Percentiles rank a stretch among this genome's conserved stretches.
Conservation (phyloP, 2,888 invertebrate species). For the Leptura quadrifasciata region DNA sequence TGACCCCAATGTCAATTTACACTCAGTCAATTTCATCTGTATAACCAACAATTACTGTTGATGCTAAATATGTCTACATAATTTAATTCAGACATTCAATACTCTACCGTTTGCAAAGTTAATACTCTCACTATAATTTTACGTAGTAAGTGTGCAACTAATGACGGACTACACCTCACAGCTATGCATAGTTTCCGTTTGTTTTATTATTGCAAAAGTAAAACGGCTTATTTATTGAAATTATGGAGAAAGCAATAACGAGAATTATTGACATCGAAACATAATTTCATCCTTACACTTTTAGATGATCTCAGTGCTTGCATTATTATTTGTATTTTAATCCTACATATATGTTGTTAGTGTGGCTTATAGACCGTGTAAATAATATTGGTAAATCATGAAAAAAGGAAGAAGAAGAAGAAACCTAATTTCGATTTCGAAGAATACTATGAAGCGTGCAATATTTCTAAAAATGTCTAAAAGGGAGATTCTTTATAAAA, state of each 20-base stretch:
- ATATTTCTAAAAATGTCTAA: too few species aligned
- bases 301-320: not conserved
- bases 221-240: slow-evolving; percentile 24
- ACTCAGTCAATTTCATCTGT: not conserved
- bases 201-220: slow-evolving; percentile 27
- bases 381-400: not conserved
- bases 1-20: not conserved
- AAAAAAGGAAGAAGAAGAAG: not conserved
- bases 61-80: not conserved
- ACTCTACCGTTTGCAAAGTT: not conserved
- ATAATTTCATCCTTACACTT: slow-evolving; percentile 29
- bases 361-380: slow-evolving; percentile 21
- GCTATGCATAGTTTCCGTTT: slow-evolving; percentile 2
- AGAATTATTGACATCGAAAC: slow-evolving; percentile 36
- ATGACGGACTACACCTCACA: slow-evolving; percentile 1
- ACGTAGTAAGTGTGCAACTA: not conserved
- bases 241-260: slow-evolving; percentile 30
- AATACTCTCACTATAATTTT: not conserved
- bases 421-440: not conserved
- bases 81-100: not conserved
- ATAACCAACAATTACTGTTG: not conserved
- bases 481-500: too few species aligned
- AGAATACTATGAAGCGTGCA: too few species aligned
- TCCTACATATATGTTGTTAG: not conserved
- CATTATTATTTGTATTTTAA: slow-evolving; percentile 10